Percentiles rank a stretch among this genome's conserved stretches.
Conservation (phyloP, 2,888 invertebrate genomes). For the Neuroscelio doddi region DNA sequence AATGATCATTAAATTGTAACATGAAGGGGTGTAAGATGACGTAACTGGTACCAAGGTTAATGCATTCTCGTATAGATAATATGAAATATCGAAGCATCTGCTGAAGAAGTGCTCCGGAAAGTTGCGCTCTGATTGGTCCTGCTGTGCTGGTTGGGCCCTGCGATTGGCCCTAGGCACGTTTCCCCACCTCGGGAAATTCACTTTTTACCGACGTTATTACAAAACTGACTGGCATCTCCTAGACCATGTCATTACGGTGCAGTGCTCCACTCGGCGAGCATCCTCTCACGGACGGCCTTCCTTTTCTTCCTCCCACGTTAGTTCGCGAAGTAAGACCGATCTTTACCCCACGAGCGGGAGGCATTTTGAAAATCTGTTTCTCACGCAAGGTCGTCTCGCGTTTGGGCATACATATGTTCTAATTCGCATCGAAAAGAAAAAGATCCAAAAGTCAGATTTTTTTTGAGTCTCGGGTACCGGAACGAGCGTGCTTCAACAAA, state of each 20-base stretch:
- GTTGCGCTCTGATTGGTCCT: slow-evolving; percentile 65
- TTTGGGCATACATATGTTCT: slow-evolving; percentile 23
- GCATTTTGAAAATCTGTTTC: slow-evolving; percentile 24
- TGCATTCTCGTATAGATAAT: slow-evolving; percentile 30
- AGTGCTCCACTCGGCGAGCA: slow-evolving; percentile 69
- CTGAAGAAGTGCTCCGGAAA: slow-evolving; percentile 59
- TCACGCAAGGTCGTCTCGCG: slow-evolving; percentile 41
- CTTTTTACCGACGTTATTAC: slow-evolving; percentile 71
- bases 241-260: slow-evolving; percentile 72
- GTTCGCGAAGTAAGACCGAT: slow-evolving; percentile 38
- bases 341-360: slow-evolving; percentile 44
- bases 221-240: slow-evolving; percentile 71
- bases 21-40: slow-evolving; percentile 36
- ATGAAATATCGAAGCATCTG: slow-evolving; percentile 34
- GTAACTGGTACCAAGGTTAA: slow-evolving; percentile 36
- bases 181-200: slow-evolving; percentile 71
- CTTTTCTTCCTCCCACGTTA: slow-evolving; percentile 37
- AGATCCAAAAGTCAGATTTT: too few species aligned
- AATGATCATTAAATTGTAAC: background rate
- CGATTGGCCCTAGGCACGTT: slow-evolving; percentile 66
- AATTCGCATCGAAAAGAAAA: background rate
- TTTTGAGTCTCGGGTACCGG: too few species aligned
- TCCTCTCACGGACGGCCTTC: slow-evolving; percentile 54
- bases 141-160: slow-evolving; percentile 48
- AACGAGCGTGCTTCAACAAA: background rate